Percentiles rank a stretch among this genome's conserved stretches.
Conservation (phyloP, 2,888 invertebrate species). For the Drosophila testacea region DNA sequence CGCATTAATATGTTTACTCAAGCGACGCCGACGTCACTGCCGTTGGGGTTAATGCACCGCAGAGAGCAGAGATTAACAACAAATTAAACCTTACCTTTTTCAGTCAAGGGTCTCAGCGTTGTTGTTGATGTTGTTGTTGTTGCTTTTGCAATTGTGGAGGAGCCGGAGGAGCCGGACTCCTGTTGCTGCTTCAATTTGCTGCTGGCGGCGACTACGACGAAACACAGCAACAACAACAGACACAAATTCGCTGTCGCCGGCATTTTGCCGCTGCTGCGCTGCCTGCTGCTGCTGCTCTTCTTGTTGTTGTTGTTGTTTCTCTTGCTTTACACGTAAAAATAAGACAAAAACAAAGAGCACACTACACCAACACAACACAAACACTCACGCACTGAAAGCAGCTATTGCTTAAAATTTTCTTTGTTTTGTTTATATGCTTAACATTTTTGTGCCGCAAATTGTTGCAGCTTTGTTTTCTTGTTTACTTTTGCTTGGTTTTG, state of each 20-base stretch:
- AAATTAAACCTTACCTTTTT: conserved; percentile 67
- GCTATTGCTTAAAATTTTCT: conserved; percentile 47
- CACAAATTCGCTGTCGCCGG: conserved; percentile 69
- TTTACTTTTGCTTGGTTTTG: conserved; percentile 55
- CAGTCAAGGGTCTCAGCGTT: conserved; percentile 57
- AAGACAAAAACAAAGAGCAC: conserved; percentile 53
- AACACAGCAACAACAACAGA: conserved; percentile 65
- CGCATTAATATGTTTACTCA: conserved; percentile 58
- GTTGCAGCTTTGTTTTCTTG: conserved; percentile 53
- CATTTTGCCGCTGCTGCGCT: conserved; percentile 68
- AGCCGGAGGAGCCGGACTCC: conserved; percentile 40
- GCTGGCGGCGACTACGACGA: conserved; percentile 40
- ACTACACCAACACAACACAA: conserved; percentile 27
- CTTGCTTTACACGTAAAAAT: conserved; percentile 41
- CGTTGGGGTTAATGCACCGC: conserved; percentile 67
- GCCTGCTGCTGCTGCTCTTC: conserved; percentile 38
- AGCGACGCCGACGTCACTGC: conserved; percentile 41
- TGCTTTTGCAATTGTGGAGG: conserved; percentile 28
- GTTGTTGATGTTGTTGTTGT: conserved; percentile 38
- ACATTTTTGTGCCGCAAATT: conserved; percentile 61
- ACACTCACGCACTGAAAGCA: conserved; percentile 25
- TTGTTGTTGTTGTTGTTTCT: conserved; percentile 38
- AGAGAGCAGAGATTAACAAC: conserved; percentile 53
- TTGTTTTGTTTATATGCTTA: conserved; percentile 52
- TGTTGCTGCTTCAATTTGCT: conserved; percentile 53